Conservation (phyloP, 1,140 invertebrate genomes). For the Nixonia krombeini region DNA sequence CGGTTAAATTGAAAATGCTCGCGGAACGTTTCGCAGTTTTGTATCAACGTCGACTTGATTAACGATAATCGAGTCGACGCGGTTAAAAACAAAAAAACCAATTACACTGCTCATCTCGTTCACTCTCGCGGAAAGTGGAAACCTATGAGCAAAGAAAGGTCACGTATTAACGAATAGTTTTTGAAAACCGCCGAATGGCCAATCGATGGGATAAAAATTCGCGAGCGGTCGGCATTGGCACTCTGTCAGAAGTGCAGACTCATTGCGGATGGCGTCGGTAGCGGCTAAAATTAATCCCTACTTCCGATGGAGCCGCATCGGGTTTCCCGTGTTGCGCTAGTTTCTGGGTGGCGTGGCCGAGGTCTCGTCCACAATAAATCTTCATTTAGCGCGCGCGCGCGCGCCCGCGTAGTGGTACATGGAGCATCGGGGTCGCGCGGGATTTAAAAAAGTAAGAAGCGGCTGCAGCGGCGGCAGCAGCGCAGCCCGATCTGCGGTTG, state of each 20-base stretch:
- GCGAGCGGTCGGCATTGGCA: neutral
- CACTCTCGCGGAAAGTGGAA: too few species aligned
- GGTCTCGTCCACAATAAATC: conserved; percentile 51
- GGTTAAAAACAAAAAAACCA: conserved; percentile 6
- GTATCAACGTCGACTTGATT: too few species aligned
- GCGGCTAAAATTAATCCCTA: conserved; percentile 6
- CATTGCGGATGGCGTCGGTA: neutral
- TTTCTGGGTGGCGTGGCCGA: conserved; percentile 37
- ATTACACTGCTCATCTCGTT: too few species aligned
- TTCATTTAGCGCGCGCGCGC: conserved; percentile 52
- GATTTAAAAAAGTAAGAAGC: conserved; percentile 47
- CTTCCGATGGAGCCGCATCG: conserved; percentile 1
- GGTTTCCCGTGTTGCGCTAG: conserved; percentile 1
- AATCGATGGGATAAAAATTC: too few species aligned
- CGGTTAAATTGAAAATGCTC: conserved; percentile 47
- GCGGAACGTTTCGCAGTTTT: conserved; percentile 27
- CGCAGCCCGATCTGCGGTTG: conserved; percentile 15
- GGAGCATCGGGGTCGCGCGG: conserved; percentile 31
- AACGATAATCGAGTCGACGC: conserved; percentile 28
- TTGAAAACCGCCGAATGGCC: too few species aligned
- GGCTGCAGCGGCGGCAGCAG: conserved; percentile 2
- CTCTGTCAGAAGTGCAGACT: neutral
- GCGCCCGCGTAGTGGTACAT: conserved; percentile 6
- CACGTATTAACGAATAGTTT: too few species aligned
- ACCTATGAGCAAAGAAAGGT: too few species aligned